phyloP scores from a whole-genome alignment of 2,888 invertebrate genomes.

The Rhagophthalmus giganteus region DNA sequence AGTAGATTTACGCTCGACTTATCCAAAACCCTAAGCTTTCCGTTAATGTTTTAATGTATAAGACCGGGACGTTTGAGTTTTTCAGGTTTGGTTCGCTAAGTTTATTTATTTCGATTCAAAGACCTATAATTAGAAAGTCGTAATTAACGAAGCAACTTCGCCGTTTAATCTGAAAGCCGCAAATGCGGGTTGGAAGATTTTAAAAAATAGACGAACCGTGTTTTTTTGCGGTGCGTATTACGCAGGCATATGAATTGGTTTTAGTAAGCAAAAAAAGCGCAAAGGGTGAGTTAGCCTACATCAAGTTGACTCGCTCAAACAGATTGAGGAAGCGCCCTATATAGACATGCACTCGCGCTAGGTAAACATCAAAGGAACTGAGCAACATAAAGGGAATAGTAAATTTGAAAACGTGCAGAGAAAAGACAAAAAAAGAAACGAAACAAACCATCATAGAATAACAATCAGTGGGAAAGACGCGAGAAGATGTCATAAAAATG shows the following conservation, averaged over 20 bases:
- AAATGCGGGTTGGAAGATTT: too few relatives aligned
- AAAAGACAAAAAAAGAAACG: slow-evolving; percentile 45
- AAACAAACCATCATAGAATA: slow-evolving; percentile 46
- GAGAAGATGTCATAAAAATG: slow-evolving; percentile 46
- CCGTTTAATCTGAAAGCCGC: too few relatives aligned
- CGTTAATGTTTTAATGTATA: slow-evolving; percentile 43
- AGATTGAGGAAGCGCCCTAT: slow-evolving; percentile 31
- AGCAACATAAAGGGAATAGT: slow-evolving; percentile 50
- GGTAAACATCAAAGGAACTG: slow-evolving; percentile 48
- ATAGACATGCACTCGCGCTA: slow-evolving; percentile 37
- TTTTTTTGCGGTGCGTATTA: too few relatives aligned
- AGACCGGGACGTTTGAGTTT: too few relatives aligned
- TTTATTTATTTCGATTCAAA: too few relatives aligned
- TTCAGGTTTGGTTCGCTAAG: too few relatives aligned
- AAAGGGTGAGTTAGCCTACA: slow-evolving; percentile 14
- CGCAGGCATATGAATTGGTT: slow-evolving; percentile 5
- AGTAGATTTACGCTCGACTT: slow-evolving; percentile 41
- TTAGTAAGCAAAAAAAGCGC: slow-evolving; percentile 11
- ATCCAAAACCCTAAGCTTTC: slow-evolving; percentile 36
- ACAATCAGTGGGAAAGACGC: slow-evolving; percentile 45
- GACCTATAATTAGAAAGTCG: too few relatives aligned
- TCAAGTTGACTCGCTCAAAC: slow-evolving; percentile 23
- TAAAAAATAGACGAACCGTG: not conserved
- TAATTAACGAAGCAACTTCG: too few relatives aligned
- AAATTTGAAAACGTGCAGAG: slow-evolving; percentile 42